Percentiles rank a stretch among this genome's conserved stretches.
These are phyloP conservation scores for Orchesella flavescens DNA, from an alignment of 2,888 invertebrate genomes.

Conservation along the genomic window DNA sequence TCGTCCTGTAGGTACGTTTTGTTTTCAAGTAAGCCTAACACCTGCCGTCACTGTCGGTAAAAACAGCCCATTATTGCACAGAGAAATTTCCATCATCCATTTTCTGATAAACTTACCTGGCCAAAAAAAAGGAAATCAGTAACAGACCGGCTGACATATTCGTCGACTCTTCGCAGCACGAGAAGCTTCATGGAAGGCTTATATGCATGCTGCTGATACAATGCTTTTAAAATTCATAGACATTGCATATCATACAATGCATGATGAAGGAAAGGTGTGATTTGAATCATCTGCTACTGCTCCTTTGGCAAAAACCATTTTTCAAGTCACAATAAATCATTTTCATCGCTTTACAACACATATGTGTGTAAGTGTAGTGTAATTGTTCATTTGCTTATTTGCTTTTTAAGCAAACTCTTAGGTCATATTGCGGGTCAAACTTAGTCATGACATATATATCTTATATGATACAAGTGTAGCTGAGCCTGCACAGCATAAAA, in stretches of 20 bases:
- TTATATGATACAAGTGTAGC: no score
- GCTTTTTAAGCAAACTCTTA: not conserved
- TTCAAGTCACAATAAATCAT: not conserved
- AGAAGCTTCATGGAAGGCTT: not conserved
- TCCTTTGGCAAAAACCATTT: not conserved
- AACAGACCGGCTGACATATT: no score
- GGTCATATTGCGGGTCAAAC: not conserved
- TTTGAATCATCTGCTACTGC: not conserved
- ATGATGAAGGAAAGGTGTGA: not conserved
- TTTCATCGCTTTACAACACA: not conserved
- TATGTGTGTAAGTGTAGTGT: not conserved
- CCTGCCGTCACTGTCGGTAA: no score
- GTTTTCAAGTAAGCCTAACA: no score
- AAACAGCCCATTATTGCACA: no score
- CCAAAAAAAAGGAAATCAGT: no score
- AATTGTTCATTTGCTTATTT: not conserved
- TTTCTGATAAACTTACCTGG: no score
- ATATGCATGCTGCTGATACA: not conserved
- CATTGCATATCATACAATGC: not conserved
- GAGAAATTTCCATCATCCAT: no score
- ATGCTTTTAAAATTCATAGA: not conserved
- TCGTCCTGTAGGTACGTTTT: no score
- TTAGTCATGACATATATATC: not conserved
- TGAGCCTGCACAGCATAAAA: no score
- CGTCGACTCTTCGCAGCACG: no score